phyloP scores from a whole-genome alignment of 2,888 invertebrate genomes.

The Suillia variegata region DNA sequence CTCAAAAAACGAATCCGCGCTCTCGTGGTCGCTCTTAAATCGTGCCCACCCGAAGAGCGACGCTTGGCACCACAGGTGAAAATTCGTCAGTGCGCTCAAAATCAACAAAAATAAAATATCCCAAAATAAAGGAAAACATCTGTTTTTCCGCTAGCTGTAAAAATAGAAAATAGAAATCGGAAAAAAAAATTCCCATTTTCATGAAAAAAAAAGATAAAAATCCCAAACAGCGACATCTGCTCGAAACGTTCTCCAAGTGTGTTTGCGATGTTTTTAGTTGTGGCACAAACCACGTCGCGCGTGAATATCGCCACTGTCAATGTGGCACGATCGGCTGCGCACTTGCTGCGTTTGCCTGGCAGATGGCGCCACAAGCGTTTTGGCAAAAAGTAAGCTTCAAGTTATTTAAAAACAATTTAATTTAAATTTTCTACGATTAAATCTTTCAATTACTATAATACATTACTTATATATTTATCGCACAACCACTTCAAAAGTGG shows the following conservation, averaged over 20 bases:
- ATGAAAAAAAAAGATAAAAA: no score
- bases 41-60: no score
- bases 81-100: not conserved
- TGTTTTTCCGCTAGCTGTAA: conserved; percentile 30
- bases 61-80: no score
- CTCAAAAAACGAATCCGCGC: no score
- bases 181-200: no score
- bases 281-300: not conserved
- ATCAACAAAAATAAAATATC: conserved; percentile 40
- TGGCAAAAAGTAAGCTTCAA: not conserved
- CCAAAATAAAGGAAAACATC: conserved; percentile 51
- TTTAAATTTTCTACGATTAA: no score
- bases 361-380: not conserved
- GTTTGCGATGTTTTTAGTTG: not conserved
- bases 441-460: no score
- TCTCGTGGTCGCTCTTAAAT: no score
- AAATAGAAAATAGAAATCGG: not conserved
- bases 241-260: not conserved
- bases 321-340: not conserved
- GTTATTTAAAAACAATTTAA: no score
- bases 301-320: not conserved
- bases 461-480: no score
- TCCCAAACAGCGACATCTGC: not conserved
- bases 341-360: not conserved
- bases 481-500: no score